A percentile compares a stretch with the other conserved stretches of the same genome.
These are phyloP conservation scores for Cepaea hortensis DNA, from an alignment of 2,888 invertebrate genomes.

Conservation along the genomic window DNA sequence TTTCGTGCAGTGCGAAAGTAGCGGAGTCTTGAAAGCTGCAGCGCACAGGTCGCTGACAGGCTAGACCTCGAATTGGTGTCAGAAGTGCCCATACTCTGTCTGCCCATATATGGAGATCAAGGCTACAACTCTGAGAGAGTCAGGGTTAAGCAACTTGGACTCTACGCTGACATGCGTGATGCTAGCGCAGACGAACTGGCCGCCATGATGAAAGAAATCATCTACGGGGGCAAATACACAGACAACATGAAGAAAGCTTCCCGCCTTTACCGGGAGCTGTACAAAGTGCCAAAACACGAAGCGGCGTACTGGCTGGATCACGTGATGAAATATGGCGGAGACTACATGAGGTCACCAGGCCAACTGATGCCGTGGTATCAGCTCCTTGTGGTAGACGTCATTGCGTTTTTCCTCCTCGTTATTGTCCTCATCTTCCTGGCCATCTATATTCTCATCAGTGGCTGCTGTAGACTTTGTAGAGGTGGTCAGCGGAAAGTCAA, in stretches of 20 bases:
- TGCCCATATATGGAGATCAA: slow-evolving; percentile 59
- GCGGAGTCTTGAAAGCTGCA: no score
- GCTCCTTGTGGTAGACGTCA: slow-evolving; percentile 59
- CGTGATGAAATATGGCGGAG: slow-evolving; percentile 18
- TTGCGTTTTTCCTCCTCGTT: slow-evolving; percentile 37
- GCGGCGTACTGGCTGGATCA: slow-evolving; percentile 65
- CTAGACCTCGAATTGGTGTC: no score
- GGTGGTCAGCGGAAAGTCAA: not conserved
- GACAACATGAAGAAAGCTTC: slow-evolving; percentile 47
- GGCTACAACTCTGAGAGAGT: slow-evolving; percentile 49
- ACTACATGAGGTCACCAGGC: slow-evolving; percentile 39
- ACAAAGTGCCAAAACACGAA: slow-evolving; percentile 54
- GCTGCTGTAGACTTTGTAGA: no score
- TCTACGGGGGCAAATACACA: slow-evolving; percentile 31
- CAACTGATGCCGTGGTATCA: slow-evolving; percentile 60
- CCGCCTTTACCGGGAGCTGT: slow-evolving; percentile 44
- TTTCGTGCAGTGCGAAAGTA: no score
- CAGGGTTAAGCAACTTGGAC: slow-evolving; percentile 29
- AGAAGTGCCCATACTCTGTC: slow-evolving; percentile 61
- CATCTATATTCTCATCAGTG: no score
- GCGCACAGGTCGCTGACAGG: no score
- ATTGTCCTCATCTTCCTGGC: no score
- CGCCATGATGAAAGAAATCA: not conserved
- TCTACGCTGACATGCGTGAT: slow-evolving; percentile 8
- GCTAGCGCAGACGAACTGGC: not conserved